Percentiles rank a stretch among this genome's conserved stretches.
phyloP scores from a whole-genome alignment of 2,113 vertebrate species.

The Corvus moneduloides region DNA sequence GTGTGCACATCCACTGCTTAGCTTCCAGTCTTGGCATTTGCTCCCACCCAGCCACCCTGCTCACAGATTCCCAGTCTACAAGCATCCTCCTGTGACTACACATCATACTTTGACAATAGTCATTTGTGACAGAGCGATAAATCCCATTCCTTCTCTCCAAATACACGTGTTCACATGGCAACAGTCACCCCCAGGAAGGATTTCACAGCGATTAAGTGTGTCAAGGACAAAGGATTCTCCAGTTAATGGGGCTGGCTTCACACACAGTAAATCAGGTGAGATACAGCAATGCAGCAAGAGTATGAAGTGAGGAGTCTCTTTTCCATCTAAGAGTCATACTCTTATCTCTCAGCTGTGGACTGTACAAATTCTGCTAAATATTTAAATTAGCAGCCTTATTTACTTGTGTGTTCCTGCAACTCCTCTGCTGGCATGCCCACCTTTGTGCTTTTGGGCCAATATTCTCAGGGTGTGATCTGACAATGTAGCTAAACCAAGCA shows the following conservation, averaged over 20 bases:
- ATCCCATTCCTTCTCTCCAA: neutral
- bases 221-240: neutral
- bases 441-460: neutral
- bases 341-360: neutral
- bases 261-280: neutral
- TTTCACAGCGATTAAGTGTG: neutral
- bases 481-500: neutral
- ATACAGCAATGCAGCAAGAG: neutral
- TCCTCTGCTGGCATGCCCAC: neutral
- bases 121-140: neutral
- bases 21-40: neutral
- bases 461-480: neutral
- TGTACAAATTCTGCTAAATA: neutral
- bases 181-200: neutral
- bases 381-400: neutral
- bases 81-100: neutral
- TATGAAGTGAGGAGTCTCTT: neutral
- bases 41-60: neutral
- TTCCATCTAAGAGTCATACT: neutral
- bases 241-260: neutral
- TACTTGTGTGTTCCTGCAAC: neutral
- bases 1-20: neutral
- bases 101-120: neutral
- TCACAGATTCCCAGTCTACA: neutral
- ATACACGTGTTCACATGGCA: neutral